phyloP scores from a whole-genome alignment of 2,888 invertebrate species.

The Nephrotoma guestfalica region DNA sequence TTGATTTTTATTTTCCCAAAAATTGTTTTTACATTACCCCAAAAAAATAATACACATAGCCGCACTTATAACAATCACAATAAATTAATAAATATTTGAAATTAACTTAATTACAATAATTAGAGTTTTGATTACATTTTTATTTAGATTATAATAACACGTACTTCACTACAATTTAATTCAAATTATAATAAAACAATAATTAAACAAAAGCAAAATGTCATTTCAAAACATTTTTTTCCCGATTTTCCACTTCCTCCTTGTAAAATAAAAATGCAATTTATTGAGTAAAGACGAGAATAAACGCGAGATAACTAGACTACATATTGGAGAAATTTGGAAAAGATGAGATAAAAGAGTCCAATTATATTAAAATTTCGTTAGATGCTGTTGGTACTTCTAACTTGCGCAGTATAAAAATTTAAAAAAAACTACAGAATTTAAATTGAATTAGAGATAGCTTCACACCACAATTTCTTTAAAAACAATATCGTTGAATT shows the following conservation, averaged over 20 bases:
- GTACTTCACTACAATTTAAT: background rate
- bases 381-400: slow-evolving; percentile 2
- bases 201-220: background rate
- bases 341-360: background rate
- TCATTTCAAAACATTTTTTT: background rate
- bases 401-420: background rate
- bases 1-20: background rate
- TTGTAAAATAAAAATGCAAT: background rate
- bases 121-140: background rate
- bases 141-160: background rate
- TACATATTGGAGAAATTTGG: background rate
- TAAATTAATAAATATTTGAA: background rate
- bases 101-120: background rate
- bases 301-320: background rate
- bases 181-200: background rate
- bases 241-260: background rate
- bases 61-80: background rate
- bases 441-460: background rate
- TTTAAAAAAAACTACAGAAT: background rate
- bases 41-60: background rate
- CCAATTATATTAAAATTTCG: background rate
- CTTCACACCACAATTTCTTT: background rate
- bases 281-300: background rate
- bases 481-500: background rate
- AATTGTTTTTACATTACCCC: background rate